Evolutionary conservation across 2,888 invertebrate genomes (phyloP).

Genomic region (Lasioglossum leucozonium): DNA sequence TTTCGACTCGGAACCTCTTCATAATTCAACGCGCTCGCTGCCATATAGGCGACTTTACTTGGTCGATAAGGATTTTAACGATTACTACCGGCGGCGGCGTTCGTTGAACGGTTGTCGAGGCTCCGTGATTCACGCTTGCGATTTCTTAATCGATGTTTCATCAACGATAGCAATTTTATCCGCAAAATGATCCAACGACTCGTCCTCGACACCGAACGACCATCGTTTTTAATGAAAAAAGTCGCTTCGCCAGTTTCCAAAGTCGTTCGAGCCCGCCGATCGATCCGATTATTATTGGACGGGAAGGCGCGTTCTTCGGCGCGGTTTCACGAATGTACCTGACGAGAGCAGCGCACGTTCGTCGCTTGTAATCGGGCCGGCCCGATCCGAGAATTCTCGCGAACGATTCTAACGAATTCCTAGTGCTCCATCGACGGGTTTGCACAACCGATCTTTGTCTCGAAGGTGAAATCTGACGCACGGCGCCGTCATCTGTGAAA

Average conservation of each 20-base stretch:
- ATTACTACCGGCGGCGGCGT: no score
- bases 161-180: not conserved
- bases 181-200: not conserved
- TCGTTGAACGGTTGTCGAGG: no score
- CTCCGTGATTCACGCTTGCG: not conserved
- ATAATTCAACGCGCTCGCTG: not conserved
- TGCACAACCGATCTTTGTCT: not conserved
- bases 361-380: conserved; percentile 20
- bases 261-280: not conserved
- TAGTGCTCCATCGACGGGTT: conserved; percentile 12
- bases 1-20: not conserved
- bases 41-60: not conserved
- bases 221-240: not conserved
- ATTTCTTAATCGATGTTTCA: not conserved
- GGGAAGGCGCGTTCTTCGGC: conserved; percentile 8
- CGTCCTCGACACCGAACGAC: not conserved
- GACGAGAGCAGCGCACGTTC: conserved; percentile 13
- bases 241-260: not conserved
- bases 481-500: conserved; percentile 35
- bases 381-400: conserved; percentile 27
- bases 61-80: not conserved
- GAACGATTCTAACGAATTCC: conserved; percentile 32
- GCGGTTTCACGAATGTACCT: conserved; percentile 34
- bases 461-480: conserved; percentile 38
- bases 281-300: not conserved